Percentiles rank a stretch among this genome's conserved stretches.
Evolutionary conservation across 2,797 vertebrate genomes (phyloP).

Genomic region (Chloroceryle amazona): DNA sequence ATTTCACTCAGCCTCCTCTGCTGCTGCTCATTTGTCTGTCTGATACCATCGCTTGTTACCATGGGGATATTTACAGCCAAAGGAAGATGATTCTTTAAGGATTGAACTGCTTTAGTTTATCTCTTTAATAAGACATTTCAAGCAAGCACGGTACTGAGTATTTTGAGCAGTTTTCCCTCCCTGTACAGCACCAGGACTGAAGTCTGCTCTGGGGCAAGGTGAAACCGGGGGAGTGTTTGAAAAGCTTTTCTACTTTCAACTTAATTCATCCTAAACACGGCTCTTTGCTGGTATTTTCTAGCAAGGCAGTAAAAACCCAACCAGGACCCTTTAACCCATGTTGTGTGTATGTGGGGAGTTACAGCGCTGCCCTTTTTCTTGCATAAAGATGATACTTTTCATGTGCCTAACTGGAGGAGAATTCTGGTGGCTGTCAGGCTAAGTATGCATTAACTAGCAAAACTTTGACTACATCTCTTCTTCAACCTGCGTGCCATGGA

Average conservation of each 20-base stretch:
- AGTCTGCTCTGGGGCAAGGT: not conserved
- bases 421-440: not conserved
- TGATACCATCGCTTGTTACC: constrained; percentile 43
- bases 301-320: not conserved
- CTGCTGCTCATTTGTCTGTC: not conserved
- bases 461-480: not conserved
- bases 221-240: not conserved
- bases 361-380: not conserved
- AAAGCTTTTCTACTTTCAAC: not conserved
- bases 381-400: not conserved
- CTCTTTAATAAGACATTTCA: not conserved
- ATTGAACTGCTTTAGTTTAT: not conserved
- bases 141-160: not conserved
- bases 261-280: not conserved
- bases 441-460: not conserved
- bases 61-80: constrained; percentile 60
- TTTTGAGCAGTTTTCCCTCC: not conserved
- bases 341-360: not conserved
- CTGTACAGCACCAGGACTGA: not conserved
- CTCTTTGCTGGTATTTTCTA: not conserved
- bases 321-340: not conserved
- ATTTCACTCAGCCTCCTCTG: not conserved
- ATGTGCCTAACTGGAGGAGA: not conserved
- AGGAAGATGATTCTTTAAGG: not conserved
- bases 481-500: not conserved